Base-by-base conservation (phyloP, 2,888 invertebrate genomes). In the Agapetus fuscipes region DNA sequence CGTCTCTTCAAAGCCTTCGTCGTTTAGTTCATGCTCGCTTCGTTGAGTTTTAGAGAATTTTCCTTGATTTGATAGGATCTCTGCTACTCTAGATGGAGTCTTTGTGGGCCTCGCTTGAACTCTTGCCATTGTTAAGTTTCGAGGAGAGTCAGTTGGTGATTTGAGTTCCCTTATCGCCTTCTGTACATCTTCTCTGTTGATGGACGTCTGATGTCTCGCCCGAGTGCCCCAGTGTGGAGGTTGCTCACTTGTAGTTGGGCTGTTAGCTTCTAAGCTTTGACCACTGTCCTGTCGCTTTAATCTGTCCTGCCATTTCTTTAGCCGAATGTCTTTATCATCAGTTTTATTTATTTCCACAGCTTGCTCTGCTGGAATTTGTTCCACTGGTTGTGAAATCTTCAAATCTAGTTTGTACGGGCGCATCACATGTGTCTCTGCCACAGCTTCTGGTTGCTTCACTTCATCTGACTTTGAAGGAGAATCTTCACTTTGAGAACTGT, bases 1-100 rank as follows among this genome's bases (percentile, higher is more conserved):
- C 1, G 87, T 87, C 64, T 90, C 90, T 58, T 90, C 89, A 54
- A 90, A 90, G 6, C 90, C 89, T 68, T 90, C 89, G 56, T 90
- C 90, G 54, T 87, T 84, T 30, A 82, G 58, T 52, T 89, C 88
- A 48, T 78, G 78, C 48, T 83, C 82, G 36, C 63, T 66, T 46
- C 65, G 66, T 56, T 72, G 71, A 0, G 73, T 62, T 31, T 47
- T 46, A 17, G 32, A 38, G 14, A 38, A 31, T 15, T 11, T 31
- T 7, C 25, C 16, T 13, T 34, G 43, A n/a, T n/a, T n/a, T 12
- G 40, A 31, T n/a, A 38, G 40, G 15, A 43, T 37, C 25, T 48
- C 48, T 65, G 38, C 65, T 3, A 47, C 40, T 17, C 46, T 31
- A 3, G 53, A 41, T 4, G 20, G 9, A 9, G 51, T 51, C n/a